A percentile compares a stretch with the other conserved stretches of the same genome.
Evolutionary conservation across 2,888 invertebrate genomes (phyloP).

Genomic region (Pristionchus fissidentatus): DNA sequence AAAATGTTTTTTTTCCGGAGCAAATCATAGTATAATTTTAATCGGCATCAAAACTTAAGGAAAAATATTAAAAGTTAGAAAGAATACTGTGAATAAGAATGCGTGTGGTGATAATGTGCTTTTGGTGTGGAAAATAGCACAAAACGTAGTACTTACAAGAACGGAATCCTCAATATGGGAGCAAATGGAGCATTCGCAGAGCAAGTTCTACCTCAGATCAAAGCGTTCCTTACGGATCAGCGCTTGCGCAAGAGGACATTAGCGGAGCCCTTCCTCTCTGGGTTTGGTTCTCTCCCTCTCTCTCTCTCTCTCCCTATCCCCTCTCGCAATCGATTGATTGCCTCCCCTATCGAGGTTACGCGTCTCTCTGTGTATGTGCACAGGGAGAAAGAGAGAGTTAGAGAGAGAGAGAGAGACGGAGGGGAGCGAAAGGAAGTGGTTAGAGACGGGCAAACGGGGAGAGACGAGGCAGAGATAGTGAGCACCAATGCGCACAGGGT

Average conservation of each 20-base stretch:
- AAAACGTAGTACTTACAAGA: no score
- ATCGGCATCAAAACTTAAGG: no score
- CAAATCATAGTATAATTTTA: no score
- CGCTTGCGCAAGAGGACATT: no score
- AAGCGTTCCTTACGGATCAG: no score
- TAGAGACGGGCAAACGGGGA: neutral
- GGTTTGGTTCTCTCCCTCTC: neutral
- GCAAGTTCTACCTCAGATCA: neutral
- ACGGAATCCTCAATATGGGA: no score
- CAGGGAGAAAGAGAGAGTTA: neutral
- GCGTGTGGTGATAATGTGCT: no score
- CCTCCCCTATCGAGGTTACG: constrained; percentile 43
- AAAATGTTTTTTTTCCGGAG: no score
- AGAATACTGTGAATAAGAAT: no score
- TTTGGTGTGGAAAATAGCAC: no score
- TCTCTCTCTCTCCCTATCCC: constrained; percentile 18
- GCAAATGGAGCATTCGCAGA: neutral
- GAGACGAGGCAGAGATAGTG: neutral
- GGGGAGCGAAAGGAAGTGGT: constrained; percentile 11
- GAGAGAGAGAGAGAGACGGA: constrained; percentile 21
- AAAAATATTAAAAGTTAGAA: no score
- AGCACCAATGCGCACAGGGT: neutral
- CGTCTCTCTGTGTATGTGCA: neutral
- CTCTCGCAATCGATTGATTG: constrained; percentile 41
- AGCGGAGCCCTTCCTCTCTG: no score